Percentiles rank a stretch among this genome's conserved stretches.
phyloP scores from a whole-genome alignment of 2,888 invertebrate species.

The Drosophila gaucha region DNA sequence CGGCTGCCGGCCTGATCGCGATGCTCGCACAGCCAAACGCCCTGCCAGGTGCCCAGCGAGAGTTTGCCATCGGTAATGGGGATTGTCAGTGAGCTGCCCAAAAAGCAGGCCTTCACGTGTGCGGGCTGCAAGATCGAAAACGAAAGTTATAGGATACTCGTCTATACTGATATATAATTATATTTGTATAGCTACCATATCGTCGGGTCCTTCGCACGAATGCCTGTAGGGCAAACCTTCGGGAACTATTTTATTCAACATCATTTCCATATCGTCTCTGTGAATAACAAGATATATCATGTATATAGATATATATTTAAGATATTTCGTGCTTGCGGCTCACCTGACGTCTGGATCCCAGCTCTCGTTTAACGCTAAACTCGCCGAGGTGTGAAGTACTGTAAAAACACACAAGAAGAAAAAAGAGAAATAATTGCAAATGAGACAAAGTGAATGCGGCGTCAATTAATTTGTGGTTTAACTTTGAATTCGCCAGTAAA shows the following conservation, averaged over 20 bases:
- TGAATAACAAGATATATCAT: background rate
- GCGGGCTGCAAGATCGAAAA: slow-evolving; percentile 90
- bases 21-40: slow-evolving; percentile 99
- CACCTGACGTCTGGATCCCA: slow-evolving; percentile 97
- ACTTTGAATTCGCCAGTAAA: slow-evolving; percentile 14
- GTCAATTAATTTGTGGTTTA: slow-evolving; percentile 58
- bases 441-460: slow-evolving; percentile 43
- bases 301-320: background rate
- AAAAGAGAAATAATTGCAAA: slow-evolving; percentile 8
- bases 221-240: slow-evolving; percentile 98
- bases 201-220: slow-evolving; percentile 99
- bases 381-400: slow-evolving; percentile 99
- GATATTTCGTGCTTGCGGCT: slow-evolving; percentile 22
- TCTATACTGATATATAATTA: background rate
- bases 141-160: background rate
- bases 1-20: slow-evolving; percentile 97
- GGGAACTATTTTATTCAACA: slow-evolving; percentile 99
- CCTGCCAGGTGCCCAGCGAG: slow-evolving; percentile 98
- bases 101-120: slow-evolving; percentile 98
- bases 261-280: slow-evolving; percentile 99
- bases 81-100: slow-evolving; percentile 97
- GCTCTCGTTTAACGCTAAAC: slow-evolving; percentile 98
- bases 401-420: slow-evolving; percentile 60
- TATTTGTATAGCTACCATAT: slow-evolving; percentile 90
- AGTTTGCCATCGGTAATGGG: slow-evolving; percentile 98